A percentile compares a stretch with the other conserved stretches of the same genome.
These are phyloP conservation scores for Sitta europaea DNA, from an alignment of 2,113 vertebrate species.

Conservation along the genomic window DNA sequence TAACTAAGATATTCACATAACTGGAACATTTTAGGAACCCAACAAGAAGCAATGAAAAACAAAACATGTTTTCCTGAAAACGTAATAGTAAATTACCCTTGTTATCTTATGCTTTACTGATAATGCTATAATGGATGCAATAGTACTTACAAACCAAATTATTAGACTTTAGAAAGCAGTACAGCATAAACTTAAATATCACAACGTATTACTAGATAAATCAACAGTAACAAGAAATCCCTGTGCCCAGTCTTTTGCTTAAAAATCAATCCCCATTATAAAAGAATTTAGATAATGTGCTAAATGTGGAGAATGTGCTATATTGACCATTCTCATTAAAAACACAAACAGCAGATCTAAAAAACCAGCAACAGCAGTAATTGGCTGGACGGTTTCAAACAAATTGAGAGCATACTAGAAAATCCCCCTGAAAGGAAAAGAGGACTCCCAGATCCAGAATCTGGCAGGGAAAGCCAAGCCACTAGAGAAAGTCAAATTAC, in stretches of 20 bases:
- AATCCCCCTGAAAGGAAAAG: neutral
- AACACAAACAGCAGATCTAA: slow-evolving; percentile 6
- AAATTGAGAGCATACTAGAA: neutral
- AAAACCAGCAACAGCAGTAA: neutral
- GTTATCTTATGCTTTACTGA: neutral
- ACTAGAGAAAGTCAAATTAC: neutral
- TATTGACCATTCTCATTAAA: neutral
- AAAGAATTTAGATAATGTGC: neutral
- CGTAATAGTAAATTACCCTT: neutral
- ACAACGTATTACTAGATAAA: neutral
- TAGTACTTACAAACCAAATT: neutral
- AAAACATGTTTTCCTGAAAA: neutral
- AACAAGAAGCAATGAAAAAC: neutral
- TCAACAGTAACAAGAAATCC: neutral
- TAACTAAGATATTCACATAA: neutral
- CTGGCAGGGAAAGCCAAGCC: neutral
- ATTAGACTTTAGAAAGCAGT: neutral
- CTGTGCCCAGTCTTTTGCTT: neutral
- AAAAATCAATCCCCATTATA: neutral
- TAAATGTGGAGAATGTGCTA: neutral
- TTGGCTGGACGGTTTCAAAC: neutral
- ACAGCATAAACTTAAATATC: neutral
- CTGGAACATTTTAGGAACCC: neutral
- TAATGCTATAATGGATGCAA: neutral
- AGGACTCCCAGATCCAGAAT: neutral